A percentile compares a stretch with the other conserved stretches of the same genome.
These are phyloP conservation scores for Tiliacea citrago DNA, from an alignment of 2,888 invertebrate genomes.

Conservation along the genomic window DNA sequence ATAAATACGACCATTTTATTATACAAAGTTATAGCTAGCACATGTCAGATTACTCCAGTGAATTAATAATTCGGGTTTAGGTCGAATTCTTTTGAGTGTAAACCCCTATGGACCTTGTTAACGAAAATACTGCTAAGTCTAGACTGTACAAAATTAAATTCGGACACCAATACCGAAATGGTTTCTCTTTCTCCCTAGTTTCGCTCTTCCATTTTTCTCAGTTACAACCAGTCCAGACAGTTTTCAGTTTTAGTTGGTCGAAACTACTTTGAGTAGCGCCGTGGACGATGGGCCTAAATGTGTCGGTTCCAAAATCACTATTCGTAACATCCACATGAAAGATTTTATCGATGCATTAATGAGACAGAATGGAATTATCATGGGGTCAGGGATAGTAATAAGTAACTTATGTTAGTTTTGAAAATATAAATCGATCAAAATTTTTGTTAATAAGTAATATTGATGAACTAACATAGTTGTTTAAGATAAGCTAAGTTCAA, in stretches of 20 bases:
- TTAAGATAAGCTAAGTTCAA: no score
- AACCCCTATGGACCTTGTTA: constrained; percentile 6
- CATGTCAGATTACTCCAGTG: no score
- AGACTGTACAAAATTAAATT: not conserved
- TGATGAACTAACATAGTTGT: not conserved
- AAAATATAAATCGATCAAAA: not conserved
- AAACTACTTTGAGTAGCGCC: not conserved
- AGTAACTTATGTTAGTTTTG: not conserved
- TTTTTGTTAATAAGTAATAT: not conserved
- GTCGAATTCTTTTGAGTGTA: constrained; percentile 36
- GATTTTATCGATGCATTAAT: not conserved
- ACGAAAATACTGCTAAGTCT: not conserved
- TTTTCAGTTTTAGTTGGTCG: not conserved
- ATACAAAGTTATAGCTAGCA: no score
- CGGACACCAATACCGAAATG: not conserved
- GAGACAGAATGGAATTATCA: not conserved
- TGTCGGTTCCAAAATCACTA: not conserved
- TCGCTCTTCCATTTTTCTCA: not conserved
- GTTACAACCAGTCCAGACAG: not conserved
- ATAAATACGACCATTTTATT: no score
- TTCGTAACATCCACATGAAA: not conserved
- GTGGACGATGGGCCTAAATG: not conserved
- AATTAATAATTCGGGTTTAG: constrained; percentile 4
- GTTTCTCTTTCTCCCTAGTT: not conserved
- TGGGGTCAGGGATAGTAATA: no score